Conservation (phyloP, 2,888 invertebrate species). For the Ctena decussata region DNA sequence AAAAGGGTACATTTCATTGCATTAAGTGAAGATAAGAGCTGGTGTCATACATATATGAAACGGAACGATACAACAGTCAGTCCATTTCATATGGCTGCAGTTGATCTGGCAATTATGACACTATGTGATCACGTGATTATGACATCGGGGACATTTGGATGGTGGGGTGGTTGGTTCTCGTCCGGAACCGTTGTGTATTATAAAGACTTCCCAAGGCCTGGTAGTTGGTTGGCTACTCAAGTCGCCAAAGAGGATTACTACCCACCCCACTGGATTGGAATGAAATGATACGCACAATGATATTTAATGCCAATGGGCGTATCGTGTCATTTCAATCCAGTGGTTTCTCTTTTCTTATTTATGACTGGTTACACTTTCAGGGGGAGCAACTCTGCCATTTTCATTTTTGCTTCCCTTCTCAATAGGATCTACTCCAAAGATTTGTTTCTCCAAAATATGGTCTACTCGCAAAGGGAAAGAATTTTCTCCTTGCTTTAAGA, state of each 20-base stretch:
- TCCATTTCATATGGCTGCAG: slow-evolving; percentile 42
- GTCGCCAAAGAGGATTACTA: slow-evolving; percentile 66
- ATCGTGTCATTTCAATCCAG: too few species aligned
- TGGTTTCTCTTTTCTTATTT: too few species aligned
- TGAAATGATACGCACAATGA: neutral
- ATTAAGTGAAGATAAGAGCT: slow-evolving; percentile 62
- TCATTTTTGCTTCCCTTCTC: too few species aligned
- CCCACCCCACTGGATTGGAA: slow-evolving; percentile 56
- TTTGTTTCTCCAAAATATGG: too few species aligned
- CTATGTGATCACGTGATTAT: slow-evolving; percentile 87
- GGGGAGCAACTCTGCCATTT: too few species aligned
- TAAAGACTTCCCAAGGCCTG: slow-evolving; percentile 53
- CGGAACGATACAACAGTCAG: slow-evolving; percentile 36
- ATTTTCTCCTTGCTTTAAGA: too few species aligned
- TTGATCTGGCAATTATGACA: slow-evolving; percentile 67
- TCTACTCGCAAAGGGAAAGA: too few species aligned
- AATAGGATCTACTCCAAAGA: too few species aligned
- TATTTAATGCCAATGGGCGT: too few species aligned
- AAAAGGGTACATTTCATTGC: slow-evolving; percentile 60
- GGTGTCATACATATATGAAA: slow-evolving; percentile 53
- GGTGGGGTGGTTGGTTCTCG: slow-evolving; percentile 81
- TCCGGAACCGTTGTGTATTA: slow-evolving; percentile 74
- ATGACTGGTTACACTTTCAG: too few species aligned
- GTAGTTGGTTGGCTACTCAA: slow-evolving; percentile 49
- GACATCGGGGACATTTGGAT: slow-evolving; percentile 80